These are phyloP conservation scores for Agonopterix alstromeriana DNA, from an alignment of 2,888 invertebrate genomes.

Conservation along the genomic window DNA sequence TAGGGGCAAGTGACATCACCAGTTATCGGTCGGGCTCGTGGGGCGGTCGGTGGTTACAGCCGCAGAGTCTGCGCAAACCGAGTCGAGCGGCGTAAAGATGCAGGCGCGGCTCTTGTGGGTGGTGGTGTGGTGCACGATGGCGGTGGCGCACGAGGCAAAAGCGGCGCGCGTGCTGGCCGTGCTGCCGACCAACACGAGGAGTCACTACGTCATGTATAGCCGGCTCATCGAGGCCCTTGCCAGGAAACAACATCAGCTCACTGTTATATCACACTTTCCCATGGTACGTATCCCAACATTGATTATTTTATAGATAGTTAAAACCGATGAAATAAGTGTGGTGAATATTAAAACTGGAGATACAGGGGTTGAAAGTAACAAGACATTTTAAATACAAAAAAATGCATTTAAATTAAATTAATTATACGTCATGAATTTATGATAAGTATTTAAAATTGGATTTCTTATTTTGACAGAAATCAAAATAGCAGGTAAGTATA, in stretches of 20 bases:
- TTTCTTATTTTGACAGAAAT: too few species aligned
- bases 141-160: constrained; percentile 17
- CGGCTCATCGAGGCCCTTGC: constrained; percentile 63
- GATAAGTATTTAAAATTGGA: too few species aligned
- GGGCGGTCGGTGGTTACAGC: constrained; percentile 14
- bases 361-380: too few species aligned
- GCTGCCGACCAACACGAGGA: constrained; percentile 70
- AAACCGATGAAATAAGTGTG: too few species aligned
- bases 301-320: too few species aligned
- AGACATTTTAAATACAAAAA: too few species aligned
- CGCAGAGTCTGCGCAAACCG: constrained; percentile 35
- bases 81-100: constrained; percentile 54
- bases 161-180: constrained; percentile 63
- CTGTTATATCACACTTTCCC: constrained; percentile 65
- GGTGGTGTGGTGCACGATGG: constrained; percentile 32
- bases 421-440: too few species aligned
- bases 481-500: too few species aligned
- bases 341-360: too few species aligned
- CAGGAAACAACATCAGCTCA: constrained; percentile 54
- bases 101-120: constrained; percentile 49
- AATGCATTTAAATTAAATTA: too few species aligned
- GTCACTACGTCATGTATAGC: constrained; percentile 74
- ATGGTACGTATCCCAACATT: constrained; percentile 45
- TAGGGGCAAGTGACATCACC: constrained; percentile 26
- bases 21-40: constrained; percentile 28